Conservation (phyloP, 2,113 vertebrate species). For the Anarhynchus alexandrinus region DNA sequence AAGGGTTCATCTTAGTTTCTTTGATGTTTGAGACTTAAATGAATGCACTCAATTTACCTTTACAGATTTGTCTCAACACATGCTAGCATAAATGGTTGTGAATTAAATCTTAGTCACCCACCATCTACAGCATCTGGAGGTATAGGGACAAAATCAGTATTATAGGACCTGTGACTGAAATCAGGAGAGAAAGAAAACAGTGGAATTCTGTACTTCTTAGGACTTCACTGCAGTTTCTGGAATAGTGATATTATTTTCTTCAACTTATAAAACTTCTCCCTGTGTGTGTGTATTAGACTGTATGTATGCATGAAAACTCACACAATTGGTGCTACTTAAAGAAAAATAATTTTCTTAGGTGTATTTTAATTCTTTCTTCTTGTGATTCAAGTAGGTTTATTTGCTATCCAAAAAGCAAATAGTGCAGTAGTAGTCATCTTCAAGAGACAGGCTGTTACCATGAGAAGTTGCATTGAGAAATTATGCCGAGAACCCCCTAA, state of each 20-base stretch:
- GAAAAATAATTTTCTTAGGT: background rate
- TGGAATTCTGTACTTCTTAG: background rate
- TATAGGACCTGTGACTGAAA: background rate
- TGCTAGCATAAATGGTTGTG: background rate
- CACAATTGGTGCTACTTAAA: background rate
- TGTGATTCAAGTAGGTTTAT: background rate
- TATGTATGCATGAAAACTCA: background rate
- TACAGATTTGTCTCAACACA: background rate
- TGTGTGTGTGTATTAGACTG: background rate
- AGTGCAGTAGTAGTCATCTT: background rate
- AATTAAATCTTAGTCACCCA: background rate
- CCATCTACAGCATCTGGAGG: background rate
- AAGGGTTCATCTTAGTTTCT: background rate
- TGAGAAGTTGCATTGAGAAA: background rate
- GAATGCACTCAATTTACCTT: background rate
- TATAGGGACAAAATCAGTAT: background rate
- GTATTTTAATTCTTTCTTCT: background rate
- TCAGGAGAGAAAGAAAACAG: background rate
- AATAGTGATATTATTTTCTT: background rate
- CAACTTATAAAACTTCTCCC: background rate
- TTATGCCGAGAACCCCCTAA: background rate
- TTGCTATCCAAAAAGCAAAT: background rate
- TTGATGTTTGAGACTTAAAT: background rate
- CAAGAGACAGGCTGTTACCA: background rate
- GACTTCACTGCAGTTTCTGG: background rate